Conservation (phyloP, 2,113 vertebrate genomes). For the Gopherus flavomarginatus region DNA sequence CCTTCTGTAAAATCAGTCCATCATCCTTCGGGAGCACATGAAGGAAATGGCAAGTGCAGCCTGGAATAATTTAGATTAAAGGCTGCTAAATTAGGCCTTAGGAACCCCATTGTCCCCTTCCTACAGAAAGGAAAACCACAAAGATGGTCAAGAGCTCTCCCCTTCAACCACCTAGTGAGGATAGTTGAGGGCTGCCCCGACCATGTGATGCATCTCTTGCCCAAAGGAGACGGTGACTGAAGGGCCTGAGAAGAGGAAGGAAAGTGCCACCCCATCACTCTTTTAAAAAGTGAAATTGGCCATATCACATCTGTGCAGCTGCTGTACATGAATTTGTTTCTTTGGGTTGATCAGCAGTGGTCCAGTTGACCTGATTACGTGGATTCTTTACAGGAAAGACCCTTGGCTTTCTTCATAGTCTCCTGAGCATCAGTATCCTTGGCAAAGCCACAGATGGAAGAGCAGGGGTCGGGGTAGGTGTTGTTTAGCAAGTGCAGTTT, state of each 20-base stretch:
- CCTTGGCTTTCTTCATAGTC: background rate
- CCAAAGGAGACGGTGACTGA: background rate
- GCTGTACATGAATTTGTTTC: too few species aligned
- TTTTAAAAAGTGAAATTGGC: background rate
- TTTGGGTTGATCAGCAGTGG: too few species aligned
- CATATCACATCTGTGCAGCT: background rate
- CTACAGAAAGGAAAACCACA: background rate
- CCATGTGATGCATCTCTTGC: background rate
- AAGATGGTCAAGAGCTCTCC: background rate
- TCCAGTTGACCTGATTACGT: background rate
- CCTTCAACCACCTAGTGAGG: background rate
- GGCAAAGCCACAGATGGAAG: background rate
- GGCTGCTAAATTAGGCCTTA: constrained; percentile 63
- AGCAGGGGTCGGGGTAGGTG: background rate
- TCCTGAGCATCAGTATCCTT: background rate
- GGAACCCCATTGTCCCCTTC: background rate
- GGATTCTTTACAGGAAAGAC: background rate
- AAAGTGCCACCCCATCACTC: background rate
- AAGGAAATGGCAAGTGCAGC: constrained; percentile 56
- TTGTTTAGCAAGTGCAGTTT: background rate
- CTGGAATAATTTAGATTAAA: constrained; percentile 73
- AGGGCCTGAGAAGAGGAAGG: background rate
- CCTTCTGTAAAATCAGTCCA: constrained; percentile 71
- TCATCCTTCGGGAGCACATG: constrained; percentile 56
- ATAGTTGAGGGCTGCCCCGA: background rate